phyloP scores from a whole-genome alignment of 2,113 vertebrate genomes.

The Symphodus melops region DNA sequence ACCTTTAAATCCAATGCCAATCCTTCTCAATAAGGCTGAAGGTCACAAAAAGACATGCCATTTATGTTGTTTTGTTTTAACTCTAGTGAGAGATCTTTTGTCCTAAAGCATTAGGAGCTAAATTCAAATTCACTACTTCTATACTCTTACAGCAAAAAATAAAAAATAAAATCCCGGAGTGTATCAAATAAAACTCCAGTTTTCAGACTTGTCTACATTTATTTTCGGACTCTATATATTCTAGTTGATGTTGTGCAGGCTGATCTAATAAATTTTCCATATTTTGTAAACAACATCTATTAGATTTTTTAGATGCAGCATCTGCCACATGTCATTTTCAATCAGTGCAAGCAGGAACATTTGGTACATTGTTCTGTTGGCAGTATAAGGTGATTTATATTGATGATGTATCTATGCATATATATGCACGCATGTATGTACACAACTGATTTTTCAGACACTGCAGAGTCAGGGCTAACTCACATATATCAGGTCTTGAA shows the following conservation, averaged over 20 bases:
- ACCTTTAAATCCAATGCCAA: background rate
- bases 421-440: too few species aligned
- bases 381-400: too few species aligned
- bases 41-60: background rate
- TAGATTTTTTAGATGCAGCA: conserved; percentile 13
- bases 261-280: background rate
- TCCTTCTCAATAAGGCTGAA: background rate
- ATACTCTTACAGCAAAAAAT: background rate
- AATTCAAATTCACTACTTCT: background rate
- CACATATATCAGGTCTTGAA: too few species aligned
- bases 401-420: too few species aligned
- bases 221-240: conserved; percentile 16
- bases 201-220: conserved; percentile 2
- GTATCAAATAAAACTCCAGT: background rate
- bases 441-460: too few species aligned
- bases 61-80: background rate
- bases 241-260: conserved; percentile 29
- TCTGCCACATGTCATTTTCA: background rate
- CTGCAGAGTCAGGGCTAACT: too few species aligned
- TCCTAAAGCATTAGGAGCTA: background rate
- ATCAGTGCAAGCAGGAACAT: too few species aligned
- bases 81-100: background rate
- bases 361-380: too few species aligned
- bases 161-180: too few species aligned
- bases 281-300: conserved; percentile 17